Percentiles rank a stretch among this genome's conserved stretches.
These are phyloP conservation scores for Sebastes diploproa DNA, from an alignment of 2,797 vertebrate genomes.

Conservation along the genomic window DNA sequence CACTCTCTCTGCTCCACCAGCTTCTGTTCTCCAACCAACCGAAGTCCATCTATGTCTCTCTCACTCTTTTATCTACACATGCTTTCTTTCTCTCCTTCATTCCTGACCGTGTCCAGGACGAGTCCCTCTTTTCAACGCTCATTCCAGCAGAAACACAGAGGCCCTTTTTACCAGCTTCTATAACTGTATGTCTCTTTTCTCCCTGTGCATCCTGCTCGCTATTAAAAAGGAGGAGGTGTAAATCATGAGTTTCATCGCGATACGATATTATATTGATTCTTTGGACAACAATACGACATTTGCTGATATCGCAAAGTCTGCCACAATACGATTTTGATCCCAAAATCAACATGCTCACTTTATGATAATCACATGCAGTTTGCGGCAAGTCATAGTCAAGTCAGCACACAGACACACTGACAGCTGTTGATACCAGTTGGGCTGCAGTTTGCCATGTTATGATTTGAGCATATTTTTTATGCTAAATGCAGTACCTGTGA, in stretches of 20 bases:
- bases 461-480: too few species aligned
- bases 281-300: too few species aligned
- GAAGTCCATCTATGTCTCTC: slow-evolving; percentile 63
- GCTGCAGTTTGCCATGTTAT: too few species aligned
- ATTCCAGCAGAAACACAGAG: slow-evolving; percentile 33
- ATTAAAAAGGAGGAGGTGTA: not conserved
- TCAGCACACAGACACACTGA: too few species aligned
- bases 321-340: too few species aligned
- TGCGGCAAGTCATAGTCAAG: too few species aligned
- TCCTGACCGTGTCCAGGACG: slow-evolving; percentile 51
- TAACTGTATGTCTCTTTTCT: not conserved
- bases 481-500: too few species aligned
- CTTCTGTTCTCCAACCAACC: slow-evolving; percentile 52
- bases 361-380: too few species aligned
- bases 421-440: accelerated
- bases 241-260: too few species aligned
- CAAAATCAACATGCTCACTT: too few species aligned
- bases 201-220: not conserved
- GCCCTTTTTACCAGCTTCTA: slow-evolving; percentile 19
- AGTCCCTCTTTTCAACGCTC: slow-evolving; percentile 34
- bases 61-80: slow-evolving; percentile 50
- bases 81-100: slow-evolving; percentile 25
- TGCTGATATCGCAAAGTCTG: too few species aligned
- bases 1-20: slow-evolving; percentile 26
- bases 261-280: too few species aligned